phyloP scores from a whole-genome alignment of 1,140 invertebrate genomes.

The Rhopalosiphum padi region DNA sequence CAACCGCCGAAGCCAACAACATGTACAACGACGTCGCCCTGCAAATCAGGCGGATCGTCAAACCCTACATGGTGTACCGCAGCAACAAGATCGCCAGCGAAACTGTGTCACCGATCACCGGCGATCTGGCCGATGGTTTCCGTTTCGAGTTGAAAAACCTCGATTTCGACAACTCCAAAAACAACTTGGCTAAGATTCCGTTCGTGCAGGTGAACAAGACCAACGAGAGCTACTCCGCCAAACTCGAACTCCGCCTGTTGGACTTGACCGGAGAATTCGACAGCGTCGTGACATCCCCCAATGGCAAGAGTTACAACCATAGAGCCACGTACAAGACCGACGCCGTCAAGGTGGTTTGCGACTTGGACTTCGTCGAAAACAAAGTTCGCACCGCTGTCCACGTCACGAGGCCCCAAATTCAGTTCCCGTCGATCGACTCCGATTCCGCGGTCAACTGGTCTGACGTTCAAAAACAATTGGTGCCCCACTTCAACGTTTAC shows the following conservation, averaged over 20 bases:
- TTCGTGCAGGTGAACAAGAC: slow-evolving; percentile 1
- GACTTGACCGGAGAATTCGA: not conserved
- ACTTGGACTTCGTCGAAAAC: not conserved
- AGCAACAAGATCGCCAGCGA: not conserved
- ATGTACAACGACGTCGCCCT: slow-evolving; percentile 18
- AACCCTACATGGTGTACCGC: not conserved
- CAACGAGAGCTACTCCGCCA: not conserved
- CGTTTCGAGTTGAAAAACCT: not conserved
- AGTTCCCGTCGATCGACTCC: not conserved
- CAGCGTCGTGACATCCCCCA: not conserved
- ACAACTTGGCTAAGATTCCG: not conserved
- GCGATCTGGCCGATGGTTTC: not conserved
- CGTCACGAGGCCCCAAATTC: not conserved
- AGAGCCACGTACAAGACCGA: not conserved
- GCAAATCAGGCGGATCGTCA: not conserved
- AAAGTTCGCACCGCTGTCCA: not conserved
- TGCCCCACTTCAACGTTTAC: not conserved
- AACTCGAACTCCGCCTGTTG: not conserved
- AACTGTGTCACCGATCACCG: not conserved
- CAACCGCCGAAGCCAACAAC: not conserved
- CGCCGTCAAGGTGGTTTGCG: not conserved
- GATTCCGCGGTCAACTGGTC: not conserved
- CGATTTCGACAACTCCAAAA: not conserved
- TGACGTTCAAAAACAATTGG: not conserved
- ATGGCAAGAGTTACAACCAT: not conserved